A percentile compares a stretch with the other conserved stretches of the same genome.
Evolutionary conservation across 2,888 invertebrate species (phyloP).

Genomic region (Caenorhabditis sp.): DNA sequence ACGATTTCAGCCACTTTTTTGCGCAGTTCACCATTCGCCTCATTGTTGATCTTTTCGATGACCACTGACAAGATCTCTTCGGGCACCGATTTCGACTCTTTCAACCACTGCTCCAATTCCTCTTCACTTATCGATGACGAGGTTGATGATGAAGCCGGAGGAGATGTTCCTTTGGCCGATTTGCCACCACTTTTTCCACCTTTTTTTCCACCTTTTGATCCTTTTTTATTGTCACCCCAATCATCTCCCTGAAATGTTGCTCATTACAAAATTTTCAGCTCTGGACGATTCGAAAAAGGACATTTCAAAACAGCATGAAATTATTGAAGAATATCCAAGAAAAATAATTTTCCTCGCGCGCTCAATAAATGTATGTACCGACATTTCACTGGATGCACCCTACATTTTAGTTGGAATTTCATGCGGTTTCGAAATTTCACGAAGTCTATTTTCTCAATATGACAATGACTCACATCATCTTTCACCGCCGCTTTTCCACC

Average conservation of each 20-base stretch:
- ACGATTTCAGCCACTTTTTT: constrained; percentile 33
- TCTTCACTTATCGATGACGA: constrained; percentile 4
- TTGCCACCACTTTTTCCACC: constrained; percentile 26
- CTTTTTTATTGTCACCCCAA: constrained; percentile 57
- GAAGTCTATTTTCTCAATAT: too few relatives aligned
- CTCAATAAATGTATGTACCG: too few relatives aligned
- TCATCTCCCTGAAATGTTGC: constrained; percentile 33
- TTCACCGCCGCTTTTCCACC: constrained; percentile 21
- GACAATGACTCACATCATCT: constrained; percentile 16
- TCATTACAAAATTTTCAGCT: neutral
- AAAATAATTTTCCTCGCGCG: too few relatives aligned
- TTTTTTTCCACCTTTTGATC: constrained; percentile 49
- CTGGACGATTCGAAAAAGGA: neutral
- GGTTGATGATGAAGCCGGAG: neutral
- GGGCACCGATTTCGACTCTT: constrained; percentile 24
- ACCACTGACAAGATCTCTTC: constrained; percentile 37
- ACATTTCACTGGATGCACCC: too few relatives aligned
- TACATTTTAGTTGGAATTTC: too few relatives aligned
- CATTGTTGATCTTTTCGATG: constrained; percentile 16
- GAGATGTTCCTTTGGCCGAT: neutral
- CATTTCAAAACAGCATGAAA: too few relatives aligned
- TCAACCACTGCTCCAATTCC: constrained; percentile 38
- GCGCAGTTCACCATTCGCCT: constrained; percentile 9
- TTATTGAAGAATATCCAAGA: too few relatives aligned
- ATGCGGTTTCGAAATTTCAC: too few relatives aligned